Conservation (phyloP, 2,113 vertebrate species). For the Taxidea taxus region DNA sequence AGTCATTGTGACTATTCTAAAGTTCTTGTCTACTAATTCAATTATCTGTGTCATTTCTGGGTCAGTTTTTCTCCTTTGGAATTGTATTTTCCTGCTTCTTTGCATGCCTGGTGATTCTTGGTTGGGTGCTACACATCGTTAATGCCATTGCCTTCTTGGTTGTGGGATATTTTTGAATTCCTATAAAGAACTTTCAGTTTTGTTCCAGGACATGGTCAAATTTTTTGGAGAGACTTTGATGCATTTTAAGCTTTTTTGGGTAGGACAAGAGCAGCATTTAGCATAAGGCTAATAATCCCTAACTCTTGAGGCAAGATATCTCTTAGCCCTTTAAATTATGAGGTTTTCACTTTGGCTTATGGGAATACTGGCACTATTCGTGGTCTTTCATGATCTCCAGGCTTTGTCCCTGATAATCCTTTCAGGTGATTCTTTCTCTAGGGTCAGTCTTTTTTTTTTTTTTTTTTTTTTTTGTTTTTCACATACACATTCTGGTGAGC, state of each 20-base stretch:
- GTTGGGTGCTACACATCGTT: not conserved
- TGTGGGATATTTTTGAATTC: not conserved
- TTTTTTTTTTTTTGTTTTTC: not conserved
- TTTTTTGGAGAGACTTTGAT: not conserved
- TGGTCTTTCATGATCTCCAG: not conserved
- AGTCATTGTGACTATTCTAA: not conserved
- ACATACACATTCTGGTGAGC: not conserved
- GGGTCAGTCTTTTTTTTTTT: too few relatives aligned
- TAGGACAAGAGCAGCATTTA: not conserved
- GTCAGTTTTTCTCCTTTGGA: not conserved
- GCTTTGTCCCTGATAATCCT: not conserved
- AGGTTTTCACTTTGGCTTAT: not conserved
- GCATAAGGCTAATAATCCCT: not conserved
- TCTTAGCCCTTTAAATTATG: not conserved
- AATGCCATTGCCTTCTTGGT: not conserved
- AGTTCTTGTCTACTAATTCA: not conserved
- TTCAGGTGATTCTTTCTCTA: not conserved
- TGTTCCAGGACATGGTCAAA: not conserved
- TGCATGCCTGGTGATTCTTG: not conserved
- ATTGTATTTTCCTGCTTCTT: not conserved
- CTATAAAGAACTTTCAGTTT: not conserved
- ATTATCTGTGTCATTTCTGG: not conserved
- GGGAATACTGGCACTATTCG: not conserved
- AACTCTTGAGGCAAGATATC: not conserved
- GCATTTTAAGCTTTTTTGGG: not conserved